Evolutionary conservation across 2,797 vertebrate species (phyloP).

Genomic region (Melanotaenia trifasciata): DNA sequence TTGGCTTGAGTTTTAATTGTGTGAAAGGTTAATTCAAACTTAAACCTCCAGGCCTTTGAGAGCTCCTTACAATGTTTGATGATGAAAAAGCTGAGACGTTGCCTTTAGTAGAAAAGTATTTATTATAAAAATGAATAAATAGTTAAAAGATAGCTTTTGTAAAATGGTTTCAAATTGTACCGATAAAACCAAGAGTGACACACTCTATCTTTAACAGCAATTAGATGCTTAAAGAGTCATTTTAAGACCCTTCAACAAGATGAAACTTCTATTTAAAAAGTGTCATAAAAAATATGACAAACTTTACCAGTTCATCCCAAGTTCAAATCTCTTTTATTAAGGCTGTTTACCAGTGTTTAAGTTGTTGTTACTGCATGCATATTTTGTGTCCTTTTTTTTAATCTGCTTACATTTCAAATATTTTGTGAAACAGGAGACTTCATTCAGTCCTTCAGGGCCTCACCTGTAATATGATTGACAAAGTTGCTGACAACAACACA

Average conservation of each 20-base stretch:
- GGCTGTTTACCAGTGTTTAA: neutral
- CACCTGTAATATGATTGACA: slow-evolving; percentile 72
- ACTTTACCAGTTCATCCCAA: neutral
- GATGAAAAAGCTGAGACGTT: too few species aligned
- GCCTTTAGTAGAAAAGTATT: too few species aligned
- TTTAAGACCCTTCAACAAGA: too few species aligned
- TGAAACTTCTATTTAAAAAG: neutral
- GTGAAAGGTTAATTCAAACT: too few species aligned
- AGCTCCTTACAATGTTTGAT: too few species aligned
- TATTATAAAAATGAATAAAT: too few species aligned
- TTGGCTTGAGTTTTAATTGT: neutral
- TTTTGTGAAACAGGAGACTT: slow-evolving; percentile 64
- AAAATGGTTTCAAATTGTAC: too few species aligned
- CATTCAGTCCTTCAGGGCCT: slow-evolving; percentile 72
- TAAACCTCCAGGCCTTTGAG: too few species aligned
- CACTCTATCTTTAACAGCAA: too few species aligned
- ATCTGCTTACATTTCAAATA: neutral
- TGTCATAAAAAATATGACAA: neutral
- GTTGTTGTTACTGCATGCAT: neutral
- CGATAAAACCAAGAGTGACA: too few species aligned
- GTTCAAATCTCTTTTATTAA: neutral
- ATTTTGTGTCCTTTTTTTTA: neutral
- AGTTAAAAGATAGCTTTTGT: too few species aligned
- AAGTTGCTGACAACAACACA: slow-evolving; percentile 34
- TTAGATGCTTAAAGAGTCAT: neutral